These are phyloP conservation scores for Ceramica pisi DNA, from an alignment of 2,888 invertebrate genomes.

Conservation along the genomic window DNA sequence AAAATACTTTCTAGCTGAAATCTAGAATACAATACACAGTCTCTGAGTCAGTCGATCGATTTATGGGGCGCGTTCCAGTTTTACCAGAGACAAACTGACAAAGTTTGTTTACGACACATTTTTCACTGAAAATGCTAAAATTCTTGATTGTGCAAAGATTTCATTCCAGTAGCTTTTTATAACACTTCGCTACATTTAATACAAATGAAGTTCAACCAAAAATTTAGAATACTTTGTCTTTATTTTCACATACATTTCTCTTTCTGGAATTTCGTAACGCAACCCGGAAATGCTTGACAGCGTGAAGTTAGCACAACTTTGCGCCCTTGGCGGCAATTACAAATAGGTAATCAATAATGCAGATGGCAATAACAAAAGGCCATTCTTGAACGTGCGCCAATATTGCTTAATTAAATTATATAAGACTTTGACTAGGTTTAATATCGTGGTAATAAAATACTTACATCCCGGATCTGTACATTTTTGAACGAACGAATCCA, in stretches of 20 bases:
- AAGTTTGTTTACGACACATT: slow-evolving; percentile 2
- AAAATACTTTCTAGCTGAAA: slow-evolving; percentile 49
- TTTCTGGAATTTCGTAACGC: slow-evolving; percentile 26
- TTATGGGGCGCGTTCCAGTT: slow-evolving; percentile 66
- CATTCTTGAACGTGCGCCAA: slow-evolving; percentile 45
- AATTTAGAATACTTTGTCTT: neutral
- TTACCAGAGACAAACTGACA: slow-evolving; percentile 16
- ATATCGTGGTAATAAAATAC: slow-evolving; percentile 79
- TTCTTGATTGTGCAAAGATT: too few relatives aligned
- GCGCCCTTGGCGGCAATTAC: slow-evolving; percentile 72
- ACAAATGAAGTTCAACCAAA: neutral
- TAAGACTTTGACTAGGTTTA: neutral
- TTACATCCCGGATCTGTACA: slow-evolving; percentile 96
- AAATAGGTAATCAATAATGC: slow-evolving; percentile 71
- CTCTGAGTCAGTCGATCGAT: slow-evolving; percentile 73
- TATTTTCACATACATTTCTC: neutral
- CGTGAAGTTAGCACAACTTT: slow-evolving; percentile 53
- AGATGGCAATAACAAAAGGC: slow-evolving; percentile 45
- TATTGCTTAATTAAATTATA: slow-evolving; percentile 61
- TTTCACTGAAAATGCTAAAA: neutral
- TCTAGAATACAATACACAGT: slow-evolving; percentile 69
- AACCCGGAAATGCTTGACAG: slow-evolving; percentile 42
- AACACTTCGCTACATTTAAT: neutral
- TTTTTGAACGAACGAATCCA: slow-evolving; percentile 94
- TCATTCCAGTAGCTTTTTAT: neutral